Evolutionary conservation across 2,888 invertebrate species (phyloP).

Genomic region (Alloscopus bannaensis): DNA sequence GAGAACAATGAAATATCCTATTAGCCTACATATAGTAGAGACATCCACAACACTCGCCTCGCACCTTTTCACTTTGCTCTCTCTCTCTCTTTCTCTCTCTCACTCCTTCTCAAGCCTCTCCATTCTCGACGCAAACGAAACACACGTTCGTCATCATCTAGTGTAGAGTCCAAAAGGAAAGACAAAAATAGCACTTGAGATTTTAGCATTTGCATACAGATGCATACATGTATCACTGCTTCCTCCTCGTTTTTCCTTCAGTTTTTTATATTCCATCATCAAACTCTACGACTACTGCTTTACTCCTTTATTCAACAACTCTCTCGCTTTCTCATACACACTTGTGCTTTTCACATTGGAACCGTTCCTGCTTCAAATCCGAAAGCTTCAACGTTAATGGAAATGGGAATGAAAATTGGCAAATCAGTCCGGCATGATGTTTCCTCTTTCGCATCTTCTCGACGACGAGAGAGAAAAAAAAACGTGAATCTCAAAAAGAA

Average conservation of each 20-base stretch:
- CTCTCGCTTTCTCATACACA: not conserved
- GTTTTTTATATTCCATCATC: not conserved
- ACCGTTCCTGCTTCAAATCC: not conserved
- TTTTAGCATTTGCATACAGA: conserved; percentile 26
- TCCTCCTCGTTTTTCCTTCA: conserved; percentile 29
- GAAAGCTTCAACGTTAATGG: conserved; percentile 18
- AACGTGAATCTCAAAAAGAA: not conserved
- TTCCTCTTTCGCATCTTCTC: not conserved
- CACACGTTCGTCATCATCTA: conserved; percentile 23
- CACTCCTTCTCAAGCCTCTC: no score
- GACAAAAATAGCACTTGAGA: conserved; percentile 50
- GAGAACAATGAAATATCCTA: conserved; percentile 29
- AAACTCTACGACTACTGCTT: not conserved
- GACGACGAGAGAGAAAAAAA: not conserved
- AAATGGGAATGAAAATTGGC: conserved; percentile 33
- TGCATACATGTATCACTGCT: conserved; percentile 26
- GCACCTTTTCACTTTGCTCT: conserved; percentile 14
- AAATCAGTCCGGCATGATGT: conserved; percentile 19
- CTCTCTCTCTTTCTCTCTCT: conserved; percentile 10
- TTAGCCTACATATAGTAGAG: conserved; percentile 23
- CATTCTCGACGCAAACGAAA: no score
- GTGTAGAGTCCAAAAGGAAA: conserved; percentile 26
- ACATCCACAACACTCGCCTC: conserved; percentile 17
- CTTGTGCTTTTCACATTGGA: conserved; percentile 1
- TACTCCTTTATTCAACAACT: no score